Evolutionary conservation across 2,888 invertebrate genomes (phyloP).

Genomic region (Saturnia pavonia): DNA sequence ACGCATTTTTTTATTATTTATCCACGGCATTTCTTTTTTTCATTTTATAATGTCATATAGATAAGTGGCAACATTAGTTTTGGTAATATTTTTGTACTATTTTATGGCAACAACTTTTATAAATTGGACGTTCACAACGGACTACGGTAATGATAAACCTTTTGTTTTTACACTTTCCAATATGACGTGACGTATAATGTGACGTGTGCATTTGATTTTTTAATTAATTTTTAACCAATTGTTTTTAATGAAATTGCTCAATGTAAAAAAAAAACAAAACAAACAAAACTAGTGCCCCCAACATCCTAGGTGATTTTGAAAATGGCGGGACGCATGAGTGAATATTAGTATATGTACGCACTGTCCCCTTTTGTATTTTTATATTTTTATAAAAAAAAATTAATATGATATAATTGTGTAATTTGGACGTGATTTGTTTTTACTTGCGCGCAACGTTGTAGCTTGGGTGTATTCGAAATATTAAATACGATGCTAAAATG

Average conservation of each 20-base stretch:
- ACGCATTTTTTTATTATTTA: constrained; percentile 26
- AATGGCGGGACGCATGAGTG: constrained; percentile 68
- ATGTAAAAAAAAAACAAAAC: constrained; percentile 59
- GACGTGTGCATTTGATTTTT: constrained; percentile 11
- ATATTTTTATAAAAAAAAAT: constrained; percentile 81
- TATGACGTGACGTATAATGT: not conserved
- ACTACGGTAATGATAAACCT: not conserved
- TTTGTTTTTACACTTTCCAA: constrained; percentile 6
- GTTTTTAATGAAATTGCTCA: constrained; percentile 71
- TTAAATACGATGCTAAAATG: constrained; percentile 40
- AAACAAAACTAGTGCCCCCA: constrained; percentile 58
- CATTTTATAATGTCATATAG: not conserved
- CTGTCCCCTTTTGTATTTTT: constrained; percentile 82
- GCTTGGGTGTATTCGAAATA: constrained; percentile 48
- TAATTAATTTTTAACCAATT: constrained; percentile 16
- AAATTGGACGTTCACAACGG: constrained; percentile 45
- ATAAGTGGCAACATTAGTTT: constrained; percentile 24
- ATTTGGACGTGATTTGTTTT: constrained; percentile 76
- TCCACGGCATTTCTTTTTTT: constrained; percentile 26
- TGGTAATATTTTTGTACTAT: constrained; percentile 33
- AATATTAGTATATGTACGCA: constrained; percentile 55
- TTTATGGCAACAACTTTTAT: constrained; percentile 52
- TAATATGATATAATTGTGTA: constrained; percentile 71
- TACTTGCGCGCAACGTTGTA: constrained; percentile 74
- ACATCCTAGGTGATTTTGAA: constrained; percentile 59